A percentile compares a stretch with the other conserved stretches of the same genome.
Conservation (phyloP, 2,113 vertebrate genomes). For the Hydrochoerus hydrochaeris region DNA sequence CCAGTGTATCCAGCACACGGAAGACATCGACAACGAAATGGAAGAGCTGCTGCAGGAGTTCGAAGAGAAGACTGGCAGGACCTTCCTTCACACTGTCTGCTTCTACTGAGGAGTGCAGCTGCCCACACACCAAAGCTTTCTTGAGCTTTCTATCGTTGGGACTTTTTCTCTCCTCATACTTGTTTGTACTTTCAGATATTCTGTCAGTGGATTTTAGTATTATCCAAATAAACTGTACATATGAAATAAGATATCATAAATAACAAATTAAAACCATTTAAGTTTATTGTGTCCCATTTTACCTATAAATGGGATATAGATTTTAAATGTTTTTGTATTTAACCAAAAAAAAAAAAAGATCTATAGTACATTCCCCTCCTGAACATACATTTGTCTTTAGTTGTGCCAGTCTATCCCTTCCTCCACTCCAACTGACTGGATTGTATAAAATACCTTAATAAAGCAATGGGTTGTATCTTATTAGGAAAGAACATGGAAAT, state of each 20-base stretch:
- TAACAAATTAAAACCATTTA: slow-evolving; percentile 57
- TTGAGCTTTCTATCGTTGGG: slow-evolving; percentile 51
- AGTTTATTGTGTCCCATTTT: neutral
- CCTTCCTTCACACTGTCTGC: neutral
- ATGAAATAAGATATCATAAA: slow-evolving; percentile 73
- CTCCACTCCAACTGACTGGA: slow-evolving; percentile 73
- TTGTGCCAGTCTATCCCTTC: slow-evolving; percentile 18
- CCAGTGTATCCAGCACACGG: neutral
- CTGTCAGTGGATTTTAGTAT: slow-evolving; percentile 78
- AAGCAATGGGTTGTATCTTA: slow-evolving; percentile 78
- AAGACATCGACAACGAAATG: neutral
- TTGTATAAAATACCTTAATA: slow-evolving; percentile 75
- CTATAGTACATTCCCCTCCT: neutral
- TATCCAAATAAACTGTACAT: slow-evolving; percentile 78
- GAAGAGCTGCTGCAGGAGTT: neutral
- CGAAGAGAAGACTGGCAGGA: neutral
- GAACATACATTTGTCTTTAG: neutral
- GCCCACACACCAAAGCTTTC: neutral
- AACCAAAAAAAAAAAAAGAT: slow-evolving; percentile 70
- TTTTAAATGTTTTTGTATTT: slow-evolving; percentile 20
- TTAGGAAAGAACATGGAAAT: slow-evolving; percentile 77
- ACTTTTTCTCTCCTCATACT: slow-evolving; percentile 62
- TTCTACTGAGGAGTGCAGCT: neutral
- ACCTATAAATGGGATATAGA: neutral
- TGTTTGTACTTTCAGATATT: slow-evolving; percentile 72